Base-by-base conservation (phyloP, 2,113 vertebrate genomes). In the Dolichallabes microphthalmus region DNA sequence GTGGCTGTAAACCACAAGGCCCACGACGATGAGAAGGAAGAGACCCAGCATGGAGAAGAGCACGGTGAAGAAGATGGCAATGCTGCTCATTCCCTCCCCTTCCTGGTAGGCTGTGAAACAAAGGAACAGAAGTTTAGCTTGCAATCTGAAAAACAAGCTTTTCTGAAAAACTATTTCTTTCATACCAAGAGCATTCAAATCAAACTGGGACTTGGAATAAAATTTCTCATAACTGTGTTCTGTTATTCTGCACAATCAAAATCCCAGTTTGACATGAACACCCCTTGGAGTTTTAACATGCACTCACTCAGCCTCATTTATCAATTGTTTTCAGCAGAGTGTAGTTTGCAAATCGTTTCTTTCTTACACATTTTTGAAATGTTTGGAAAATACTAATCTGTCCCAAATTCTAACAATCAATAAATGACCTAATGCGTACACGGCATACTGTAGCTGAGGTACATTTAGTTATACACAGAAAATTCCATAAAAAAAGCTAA, bases 11-110 rank as follows among this genome's bases (percentile, higher is more conserved):
- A 97, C 66, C 5, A 99, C 96, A 87, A 99, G 90, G 1, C 96
- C 95, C 0, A 98, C 96, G 87, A 98, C 95, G 0, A 96, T 89
- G 85, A 97, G 95, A n/a, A 99, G 97, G 60, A 99, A 94, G 0
- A 95, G 82, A 13, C 96, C 96, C n/a, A 99, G 93, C 68, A 99
- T 92, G 1, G 96, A 96, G 92, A 99, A 98, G 88, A 99, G 96
- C 60, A 96, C 94, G 0, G 96, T 95, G 73, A 98, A 94, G 93
- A 99, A 99, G 61, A 99, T 93, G 0, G 96, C 94, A 9, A 98
- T 83, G 35, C 95, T 95, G 0, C 97, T 97, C 95, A 97, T 95
- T 77, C 95, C 95, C 1, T 96, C 95, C 63, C 94, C 91, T 0
- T 75, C 89, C 0, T 88, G 78, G 15, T 93, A 93, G 90, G 90